Evolutionary conservation across 2,888 invertebrate genomes (phyloP).

Genomic region (Lomographa bimaculata): DNA sequence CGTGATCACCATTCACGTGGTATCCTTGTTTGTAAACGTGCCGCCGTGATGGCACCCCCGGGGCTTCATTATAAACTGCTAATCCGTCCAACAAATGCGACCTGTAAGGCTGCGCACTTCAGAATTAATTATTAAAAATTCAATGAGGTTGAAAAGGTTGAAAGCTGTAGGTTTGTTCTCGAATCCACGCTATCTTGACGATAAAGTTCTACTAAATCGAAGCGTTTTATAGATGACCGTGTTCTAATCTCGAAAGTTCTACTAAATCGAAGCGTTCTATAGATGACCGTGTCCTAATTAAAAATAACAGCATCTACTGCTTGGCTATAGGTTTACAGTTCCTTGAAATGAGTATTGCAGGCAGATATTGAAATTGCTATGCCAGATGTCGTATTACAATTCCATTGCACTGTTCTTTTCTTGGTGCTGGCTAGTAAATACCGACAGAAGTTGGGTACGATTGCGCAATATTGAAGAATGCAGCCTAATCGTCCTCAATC

Average conservation of each 20-base stretch:
- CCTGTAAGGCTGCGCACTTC: background rate
- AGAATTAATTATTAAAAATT: constrained; percentile 4
- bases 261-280: too few relatives aligned
- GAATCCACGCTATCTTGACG: too few relatives aligned
- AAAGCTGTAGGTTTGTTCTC: too few relatives aligned
- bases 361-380: constrained; percentile 10
- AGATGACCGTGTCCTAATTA: too few relatives aligned
- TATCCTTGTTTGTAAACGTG: constrained; percentile 14
- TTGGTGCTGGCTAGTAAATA: background rate
- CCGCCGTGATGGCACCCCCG: background rate
- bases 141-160: too few relatives aligned
- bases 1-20: constrained; percentile 8
- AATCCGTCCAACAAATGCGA: constrained; percentile 2
- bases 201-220: too few relatives aligned
- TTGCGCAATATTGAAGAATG: constrained; percentile 15
- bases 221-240: too few relatives aligned
- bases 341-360: constrained; percentile 12
- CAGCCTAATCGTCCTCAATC: constrained; percentile 6
- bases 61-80: constrained; percentile 9
- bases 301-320: too few relatives aligned
- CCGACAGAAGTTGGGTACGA: too few relatives aligned
- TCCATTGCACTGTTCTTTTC: constrained; percentile 4
- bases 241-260: too few relatives aligned
- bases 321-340: background rate
- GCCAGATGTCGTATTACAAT: constrained; percentile 19